Percentiles rank a stretch among this genome's conserved stretches.
Conservation (phyloP, 1,140 invertebrate genomes). For the Dendrolimus kikuchii region DNA sequence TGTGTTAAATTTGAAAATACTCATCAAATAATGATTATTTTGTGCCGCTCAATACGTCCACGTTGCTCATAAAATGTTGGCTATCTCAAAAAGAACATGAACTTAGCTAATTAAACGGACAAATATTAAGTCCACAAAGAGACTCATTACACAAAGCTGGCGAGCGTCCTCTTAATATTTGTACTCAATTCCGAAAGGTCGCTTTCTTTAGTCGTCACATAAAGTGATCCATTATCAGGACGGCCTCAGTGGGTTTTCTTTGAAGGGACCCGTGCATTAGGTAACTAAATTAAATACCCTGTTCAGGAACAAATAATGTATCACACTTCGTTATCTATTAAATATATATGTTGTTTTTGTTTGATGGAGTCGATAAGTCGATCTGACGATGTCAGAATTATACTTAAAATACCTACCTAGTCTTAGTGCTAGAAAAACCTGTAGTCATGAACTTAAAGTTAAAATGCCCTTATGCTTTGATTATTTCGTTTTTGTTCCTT, state of each 20-base stretch:
- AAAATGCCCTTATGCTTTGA: no score
- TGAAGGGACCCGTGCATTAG: slow-evolving; percentile 3
- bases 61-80: not conserved
- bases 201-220: slow-evolving; percentile 2
- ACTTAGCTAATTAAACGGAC: not conserved
- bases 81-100: not conserved
- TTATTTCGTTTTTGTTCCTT: no score
- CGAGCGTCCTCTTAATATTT: not conserved
- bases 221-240: not conserved
- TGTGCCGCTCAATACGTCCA: not conserved
- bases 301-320: no score
- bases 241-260: not conserved
- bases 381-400: no score
- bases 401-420: no score
- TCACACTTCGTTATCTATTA: no score
- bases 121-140: slow-evolving; percentile 3
- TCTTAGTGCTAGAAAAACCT: no score
- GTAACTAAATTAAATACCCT: slow-evolving; percentile 1
- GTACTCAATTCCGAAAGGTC: not conserved
- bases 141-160: not conserved
- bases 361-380: no score
- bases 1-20: no score
- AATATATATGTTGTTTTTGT: no score
- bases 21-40: not conserved
- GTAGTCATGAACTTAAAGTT: no score